Percentiles rank a stretch among this genome's conserved stretches.
These are phyloP conservation scores for Archaeoteleia sp. DNA, from an alignment of 2,888 invertebrate genomes.

Conservation along the genomic window DNA sequence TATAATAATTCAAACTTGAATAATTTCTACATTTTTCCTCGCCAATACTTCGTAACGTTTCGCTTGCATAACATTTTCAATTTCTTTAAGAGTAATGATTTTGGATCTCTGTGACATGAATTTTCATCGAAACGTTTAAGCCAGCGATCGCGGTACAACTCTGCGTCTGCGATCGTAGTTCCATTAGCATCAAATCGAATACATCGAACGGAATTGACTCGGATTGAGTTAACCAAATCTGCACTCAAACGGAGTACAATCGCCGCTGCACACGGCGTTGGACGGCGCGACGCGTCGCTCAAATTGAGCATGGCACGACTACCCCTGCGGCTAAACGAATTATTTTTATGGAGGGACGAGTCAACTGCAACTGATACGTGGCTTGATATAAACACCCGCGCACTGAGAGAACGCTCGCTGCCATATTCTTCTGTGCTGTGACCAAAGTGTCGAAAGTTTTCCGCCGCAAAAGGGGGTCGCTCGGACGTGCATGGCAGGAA, in stretches of 20 bases:
- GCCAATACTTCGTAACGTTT: too few relatives aligned
- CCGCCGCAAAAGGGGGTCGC: neutral
- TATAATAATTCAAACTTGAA: too few relatives aligned
- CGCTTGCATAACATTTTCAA: too few relatives aligned
- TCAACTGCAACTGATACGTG: conserved; percentile 45
- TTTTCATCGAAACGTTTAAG: conserved; percentile 29
- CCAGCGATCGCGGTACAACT: conserved; percentile 18
- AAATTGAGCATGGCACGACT: conserved; percentile 46
- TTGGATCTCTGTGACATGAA: conserved; percentile 12
- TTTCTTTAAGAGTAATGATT: too few relatives aligned
- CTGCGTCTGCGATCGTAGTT: conserved; percentile 44
- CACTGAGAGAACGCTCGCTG: conserved; percentile 1
- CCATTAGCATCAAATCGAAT: conserved; percentile 53
- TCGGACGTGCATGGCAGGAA: neutral
- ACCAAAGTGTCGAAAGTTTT: conserved; percentile 19
- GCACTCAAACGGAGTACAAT: conserved; percentile 53
- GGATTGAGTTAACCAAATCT: conserved; percentile 53
- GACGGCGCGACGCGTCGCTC: conserved; percentile 50
- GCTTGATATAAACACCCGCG: conserved; percentile 35
- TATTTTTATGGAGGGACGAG: conserved; percentile 53
- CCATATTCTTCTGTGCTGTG: conserved; percentile 27
- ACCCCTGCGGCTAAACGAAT: conserved; percentile 52
- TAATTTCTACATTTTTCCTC: too few relatives aligned
- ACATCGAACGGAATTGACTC: conserved; percentile 50
- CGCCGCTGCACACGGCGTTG: conserved; percentile 44